A percentile compares a stretch with the other conserved stretches of the same genome.
Evolutionary conservation across 2,113 vertebrate genomes (phyloP).

Genomic region (Nesogale talazaci): DNA sequence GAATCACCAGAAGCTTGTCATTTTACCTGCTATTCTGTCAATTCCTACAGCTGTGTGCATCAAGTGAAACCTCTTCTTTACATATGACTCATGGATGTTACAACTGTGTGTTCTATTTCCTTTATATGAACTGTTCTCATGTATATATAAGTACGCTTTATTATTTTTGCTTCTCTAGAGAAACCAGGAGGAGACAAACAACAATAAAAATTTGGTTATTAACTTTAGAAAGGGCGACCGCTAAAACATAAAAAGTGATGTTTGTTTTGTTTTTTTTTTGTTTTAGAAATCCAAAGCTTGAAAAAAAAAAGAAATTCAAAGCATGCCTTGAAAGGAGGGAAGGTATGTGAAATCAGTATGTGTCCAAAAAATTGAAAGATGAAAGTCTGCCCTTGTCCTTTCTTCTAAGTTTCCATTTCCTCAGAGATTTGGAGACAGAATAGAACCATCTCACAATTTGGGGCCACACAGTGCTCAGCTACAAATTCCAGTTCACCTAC

Average conservation of each 20-base stretch:
- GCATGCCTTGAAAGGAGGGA: neutral
- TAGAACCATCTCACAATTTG: neutral
- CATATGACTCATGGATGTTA: too few species aligned
- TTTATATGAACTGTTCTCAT: too few species aligned
- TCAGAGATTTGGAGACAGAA: neutral
- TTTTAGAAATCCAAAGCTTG: neutral
- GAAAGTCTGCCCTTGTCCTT: neutral
- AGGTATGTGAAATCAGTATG: neutral
- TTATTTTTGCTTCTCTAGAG: too few species aligned
- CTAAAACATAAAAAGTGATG: fast-evolving
- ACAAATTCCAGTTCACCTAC: neutral
- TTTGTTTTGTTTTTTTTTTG: too few species aligned
- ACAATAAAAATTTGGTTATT: neutral
- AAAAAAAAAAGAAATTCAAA: too few species aligned
- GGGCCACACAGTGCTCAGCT: neutral
- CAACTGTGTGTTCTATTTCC: too few species aligned
- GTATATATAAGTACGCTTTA: too few species aligned
- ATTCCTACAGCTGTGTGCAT: too few species aligned
- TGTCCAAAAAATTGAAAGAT: neutral
- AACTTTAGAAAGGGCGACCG: neutral
- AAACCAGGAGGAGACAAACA: too few species aligned
- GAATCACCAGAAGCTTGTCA: too few species aligned
- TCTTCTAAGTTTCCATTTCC: neutral
- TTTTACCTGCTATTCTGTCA: too few species aligned
- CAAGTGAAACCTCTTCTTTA: too few species aligned